These are phyloP conservation scores for Halictus ligatus DNA, from an alignment of 2,888 invertebrate species.

Conservation along the genomic window DNA sequence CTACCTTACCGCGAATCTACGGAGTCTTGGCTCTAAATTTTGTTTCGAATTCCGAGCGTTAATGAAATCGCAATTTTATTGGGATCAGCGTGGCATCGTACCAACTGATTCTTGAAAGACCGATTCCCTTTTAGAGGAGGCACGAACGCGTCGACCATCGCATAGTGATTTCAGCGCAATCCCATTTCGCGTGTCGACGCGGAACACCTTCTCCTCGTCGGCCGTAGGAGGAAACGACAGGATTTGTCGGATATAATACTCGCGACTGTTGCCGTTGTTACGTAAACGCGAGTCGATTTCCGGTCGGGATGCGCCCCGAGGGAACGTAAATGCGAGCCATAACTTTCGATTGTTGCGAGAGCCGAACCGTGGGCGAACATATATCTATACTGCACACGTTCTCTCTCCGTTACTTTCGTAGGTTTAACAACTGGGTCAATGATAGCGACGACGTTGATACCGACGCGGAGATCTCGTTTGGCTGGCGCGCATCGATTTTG, in stretches of 20 bases:
- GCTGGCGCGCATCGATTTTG: neutral
- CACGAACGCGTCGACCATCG: no score
- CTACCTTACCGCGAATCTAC: no score
- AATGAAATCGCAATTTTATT: no score
- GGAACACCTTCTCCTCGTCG: neutral
- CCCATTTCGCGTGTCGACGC: neutral
- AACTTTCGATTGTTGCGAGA: constrained; percentile 57
- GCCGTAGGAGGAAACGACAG: constrained; percentile 10
- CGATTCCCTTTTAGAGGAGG: no score
- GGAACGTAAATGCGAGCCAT: constrained; percentile 37
- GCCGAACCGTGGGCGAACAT: constrained; percentile 24
- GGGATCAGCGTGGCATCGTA: no score
- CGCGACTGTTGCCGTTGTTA: constrained; percentile 30
- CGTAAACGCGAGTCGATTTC: constrained; percentile 45
- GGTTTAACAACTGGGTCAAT: constrained; percentile 70
- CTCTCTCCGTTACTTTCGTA: constrained; percentile 21
- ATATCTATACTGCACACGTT: constrained; percentile 14
- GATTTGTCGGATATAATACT: neutral
- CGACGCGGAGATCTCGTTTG: neutral
- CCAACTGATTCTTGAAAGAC: no score
- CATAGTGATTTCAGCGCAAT: neutral
- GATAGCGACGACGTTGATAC: constrained; percentile 59
- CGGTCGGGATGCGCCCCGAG: constrained; percentile 43
- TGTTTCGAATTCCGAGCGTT: no score
- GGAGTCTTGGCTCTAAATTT: no score